phyloP scores from a whole-genome alignment of 2,888 invertebrate species.

The Eledona agricola region DNA sequence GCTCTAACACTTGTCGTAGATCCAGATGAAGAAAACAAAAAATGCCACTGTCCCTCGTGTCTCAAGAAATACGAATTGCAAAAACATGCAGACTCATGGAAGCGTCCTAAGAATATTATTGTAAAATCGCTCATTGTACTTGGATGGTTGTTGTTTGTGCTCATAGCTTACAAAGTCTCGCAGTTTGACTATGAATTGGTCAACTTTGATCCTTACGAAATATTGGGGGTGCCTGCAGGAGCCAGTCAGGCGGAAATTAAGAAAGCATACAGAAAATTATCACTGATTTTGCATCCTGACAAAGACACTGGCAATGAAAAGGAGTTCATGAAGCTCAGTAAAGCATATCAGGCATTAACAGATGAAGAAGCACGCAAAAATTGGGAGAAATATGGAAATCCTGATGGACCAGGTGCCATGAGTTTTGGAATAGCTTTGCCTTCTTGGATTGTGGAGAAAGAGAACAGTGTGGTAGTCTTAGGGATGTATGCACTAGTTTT shows the following conservation, averaged over 20 bases:
- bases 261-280: slow-evolving; percentile 93
- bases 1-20: slow-evolving; percentile 71
- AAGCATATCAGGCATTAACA: slow-evolving; percentile 92
- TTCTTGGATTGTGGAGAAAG: slow-evolving; percentile 99
- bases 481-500: slow-evolving; percentile 95
- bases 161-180: slow-evolving; percentile 90
- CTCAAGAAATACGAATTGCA: slow-evolving; percentile 82
- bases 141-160: slow-evolving; percentile 84
- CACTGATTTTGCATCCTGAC: slow-evolving; percentile 95
- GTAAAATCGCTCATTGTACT: slow-evolving; percentile 80
- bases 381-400: slow-evolving; percentile 99
- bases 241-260: slow-evolving; percentile 90
- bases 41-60: slow-evolving; percentile 92
- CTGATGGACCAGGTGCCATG: slow-evolving; percentile 99
- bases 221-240: slow-evolving; percentile 87
- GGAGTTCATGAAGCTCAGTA: slow-evolving; percentile 96
- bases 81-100: slow-evolving; percentile 88
- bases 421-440: slow-evolving; percentile 99
- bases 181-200: slow-evolving; percentile 98
- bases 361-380: slow-evolving; percentile 97
- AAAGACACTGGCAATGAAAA: slow-evolving; percentile 97
- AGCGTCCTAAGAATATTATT: slow-evolving; percentile 80
- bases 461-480: slow-evolving; percentile 97
- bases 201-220: slow-evolving; percentile 98
- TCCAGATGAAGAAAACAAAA: slow-evolving; percentile 76